A percentile compares a stretch with the other conserved stretches of the same genome.
phyloP scores from a whole-genome alignment of 2,113 vertebrate genomes.

The Gymnogyps californianus region DNA sequence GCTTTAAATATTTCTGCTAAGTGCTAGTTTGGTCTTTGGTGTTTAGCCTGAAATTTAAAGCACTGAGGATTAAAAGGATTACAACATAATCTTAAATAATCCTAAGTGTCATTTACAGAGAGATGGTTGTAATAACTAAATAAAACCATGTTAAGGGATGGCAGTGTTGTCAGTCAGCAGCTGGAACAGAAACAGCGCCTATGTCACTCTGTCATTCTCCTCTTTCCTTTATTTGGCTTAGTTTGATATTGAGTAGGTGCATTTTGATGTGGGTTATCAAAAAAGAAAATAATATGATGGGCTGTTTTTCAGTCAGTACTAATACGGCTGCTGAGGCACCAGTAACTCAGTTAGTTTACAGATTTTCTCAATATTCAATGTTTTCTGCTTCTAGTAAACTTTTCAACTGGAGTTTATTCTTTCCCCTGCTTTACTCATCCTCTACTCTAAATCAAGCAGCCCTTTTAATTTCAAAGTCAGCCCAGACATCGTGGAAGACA shows the following conservation, averaged over 20 bases:
- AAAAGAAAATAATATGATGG: neutral
- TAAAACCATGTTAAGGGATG: constrained; percentile 85
- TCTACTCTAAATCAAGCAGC: neutral
- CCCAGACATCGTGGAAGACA: neutral
- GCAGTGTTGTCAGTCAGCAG: constrained; percentile 87
- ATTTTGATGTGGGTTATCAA: neutral
- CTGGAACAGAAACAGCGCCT: constrained; percentile 64
- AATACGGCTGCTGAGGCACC: neutral
- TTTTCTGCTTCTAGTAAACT: neutral
- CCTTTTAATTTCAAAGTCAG: neutral
- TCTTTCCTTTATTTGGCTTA: neutral
- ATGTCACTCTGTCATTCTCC: neutral
- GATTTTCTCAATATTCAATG: neutral
- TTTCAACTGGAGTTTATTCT: neutral
- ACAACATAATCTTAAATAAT: constrained; percentile 99
- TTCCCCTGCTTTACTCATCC: neutral
- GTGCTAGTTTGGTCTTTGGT: constrained; percentile 91
- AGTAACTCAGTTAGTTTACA: neutral
- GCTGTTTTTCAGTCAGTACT: neutral
- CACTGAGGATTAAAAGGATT: constrained; percentile 98
- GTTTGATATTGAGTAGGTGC: neutral
- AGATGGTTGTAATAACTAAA: constrained; percentile 92
- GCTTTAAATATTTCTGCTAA: constrained; percentile 89
- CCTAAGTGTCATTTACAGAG: constrained; percentile 96
- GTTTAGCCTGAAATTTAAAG: constrained; percentile 99